Evolutionary conservation across 2,113 vertebrate genomes (phyloP), one percentile per base, ranked within the genome.

Genomic region (Calyptommatus sinebrachiatus): DNA sequence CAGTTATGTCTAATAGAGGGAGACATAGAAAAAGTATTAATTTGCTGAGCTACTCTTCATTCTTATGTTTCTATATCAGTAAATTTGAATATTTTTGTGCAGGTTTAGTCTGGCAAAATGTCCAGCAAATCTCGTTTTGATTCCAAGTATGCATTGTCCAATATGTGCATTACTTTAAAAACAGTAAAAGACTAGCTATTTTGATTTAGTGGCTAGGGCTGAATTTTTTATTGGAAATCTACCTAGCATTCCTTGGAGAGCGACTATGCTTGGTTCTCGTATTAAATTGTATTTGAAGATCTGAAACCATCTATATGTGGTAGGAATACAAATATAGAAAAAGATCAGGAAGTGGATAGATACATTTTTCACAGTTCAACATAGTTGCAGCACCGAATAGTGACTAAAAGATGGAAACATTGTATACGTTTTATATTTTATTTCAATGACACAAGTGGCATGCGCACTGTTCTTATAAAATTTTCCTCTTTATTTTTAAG

Each of bases 401-500:
- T 74, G 6, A 3, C 22, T 29, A 1, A 7, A 50, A 50, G 46
- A 48, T 72, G 14, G 12, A 72, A 4, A 46, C 18, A 6, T 18
- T n/a, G 46, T 3, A 1, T 20, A 14, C 20, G 10, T 74, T 11
- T 60, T 60, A 41, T 41, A 57, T 24, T 74, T 28, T 8, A 20
- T 22, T 76, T 26, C 46, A 45, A 48, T 28, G 8, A 4, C 24
- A 8, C 73, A 74, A 35, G 14, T 62, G 29, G 57, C 3, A 35
- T 72, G 21, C 21, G 6, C 9, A 70, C 10, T 57, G 12, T 57
- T 68, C 11, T 77, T 77, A 31, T 8, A 48, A 35, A 22, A 3
- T 86, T 22, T 88, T 89, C 90, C 20, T 83, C 50, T 84, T 57
- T 4, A 79, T 87, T 76, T 89, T 78, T 12, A 83, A 99, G 98